These are phyloP conservation scores for Monopterus albus DNA, from an alignment of 2,113 vertebrate genomes.

Conservation along the genomic window DNA sequence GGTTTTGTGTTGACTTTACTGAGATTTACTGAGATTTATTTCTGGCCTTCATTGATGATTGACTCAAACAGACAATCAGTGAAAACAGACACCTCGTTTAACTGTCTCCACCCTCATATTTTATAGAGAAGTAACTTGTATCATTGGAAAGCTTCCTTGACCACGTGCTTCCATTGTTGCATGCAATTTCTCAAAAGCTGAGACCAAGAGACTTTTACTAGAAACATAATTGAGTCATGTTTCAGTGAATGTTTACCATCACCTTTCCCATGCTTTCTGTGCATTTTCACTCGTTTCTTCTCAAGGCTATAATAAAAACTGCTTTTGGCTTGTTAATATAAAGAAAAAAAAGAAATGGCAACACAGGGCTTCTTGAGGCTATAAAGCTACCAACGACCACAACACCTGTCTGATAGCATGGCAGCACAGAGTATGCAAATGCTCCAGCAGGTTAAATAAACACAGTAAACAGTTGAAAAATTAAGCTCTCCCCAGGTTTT, in stretches of 20 bases:
- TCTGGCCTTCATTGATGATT: not conserved
- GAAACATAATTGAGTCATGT: not conserved
- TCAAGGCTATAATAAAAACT: not conserved
- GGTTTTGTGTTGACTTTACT: not conserved
- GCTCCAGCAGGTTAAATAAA: slow-evolving; percentile 8
- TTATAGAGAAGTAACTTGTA: not conserved
- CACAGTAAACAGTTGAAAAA: not conserved
- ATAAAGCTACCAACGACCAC: not conserved
- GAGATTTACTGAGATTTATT: not conserved
- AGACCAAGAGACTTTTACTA: not conserved
- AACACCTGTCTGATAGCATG: slow-evolving; percentile 4
- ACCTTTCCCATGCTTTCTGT: not conserved
- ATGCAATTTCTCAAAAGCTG: not conserved
- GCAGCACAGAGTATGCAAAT: not conserved
- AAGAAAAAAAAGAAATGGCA: not conserved
- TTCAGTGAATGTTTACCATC: not conserved
- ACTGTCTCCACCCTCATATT: slow-evolving; percentile 18
- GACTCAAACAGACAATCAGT: slow-evolving; percentile 1
- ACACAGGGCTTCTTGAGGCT: too few relatives aligned
- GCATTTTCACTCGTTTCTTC: not conserved
- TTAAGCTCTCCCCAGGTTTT: not conserved
- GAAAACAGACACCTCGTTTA: slow-evolving; percentile 1
- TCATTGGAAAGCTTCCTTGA: not conserved
- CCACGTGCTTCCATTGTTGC: not conserved
- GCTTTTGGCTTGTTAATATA: not conserved